phyloP scores from a whole-genome alignment of 2,888 invertebrate species.

The Parascotia fuliginaria region DNA sequence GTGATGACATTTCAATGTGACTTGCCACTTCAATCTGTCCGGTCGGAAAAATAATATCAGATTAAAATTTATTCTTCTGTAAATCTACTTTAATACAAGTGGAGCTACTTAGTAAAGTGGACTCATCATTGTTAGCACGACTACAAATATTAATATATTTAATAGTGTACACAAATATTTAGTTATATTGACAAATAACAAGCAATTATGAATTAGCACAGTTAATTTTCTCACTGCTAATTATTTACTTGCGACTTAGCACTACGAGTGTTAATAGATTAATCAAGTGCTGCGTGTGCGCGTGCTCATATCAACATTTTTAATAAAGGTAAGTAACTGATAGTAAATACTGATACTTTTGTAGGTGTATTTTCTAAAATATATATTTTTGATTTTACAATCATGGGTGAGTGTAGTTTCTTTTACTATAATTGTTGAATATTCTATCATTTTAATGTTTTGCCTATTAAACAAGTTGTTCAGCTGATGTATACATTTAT shows the following conservation, averaged over 20 bases:
- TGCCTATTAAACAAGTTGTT: no score
- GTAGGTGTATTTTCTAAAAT: no score
- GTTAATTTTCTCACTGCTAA: constrained; percentile 32
- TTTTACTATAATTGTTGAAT: no score
- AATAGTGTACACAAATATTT: constrained; percentile 7
- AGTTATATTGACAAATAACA: constrained; percentile 18
- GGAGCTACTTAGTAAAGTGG: constrained; percentile 8
- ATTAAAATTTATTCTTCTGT: constrained; percentile 24
- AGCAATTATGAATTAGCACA: constrained; percentile 36
- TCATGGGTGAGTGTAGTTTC: no score
- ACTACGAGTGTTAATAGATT: constrained; percentile 25
- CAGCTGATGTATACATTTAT: no score
- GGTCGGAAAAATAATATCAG: constrained; percentile 30
- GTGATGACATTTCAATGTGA: constrained; percentile 40
- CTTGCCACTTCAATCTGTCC: constrained; percentile 47
- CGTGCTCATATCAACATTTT: not conserved
- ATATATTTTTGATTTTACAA: no score
- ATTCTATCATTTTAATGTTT: no score
- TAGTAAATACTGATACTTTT: no score
- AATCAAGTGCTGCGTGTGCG: constrained; percentile 6
- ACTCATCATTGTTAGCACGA: constrained; percentile 1
- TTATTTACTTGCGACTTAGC: constrained; percentile 28
- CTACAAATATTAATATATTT: constrained; percentile 12
- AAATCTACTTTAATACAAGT: constrained; percentile 11
- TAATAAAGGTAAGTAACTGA: not conserved